Percentiles rank a stretch among this genome's conserved stretches.
Conservation (phyloP, 2,888 invertebrate genomes). For the Oeneis ivallda region DNA sequence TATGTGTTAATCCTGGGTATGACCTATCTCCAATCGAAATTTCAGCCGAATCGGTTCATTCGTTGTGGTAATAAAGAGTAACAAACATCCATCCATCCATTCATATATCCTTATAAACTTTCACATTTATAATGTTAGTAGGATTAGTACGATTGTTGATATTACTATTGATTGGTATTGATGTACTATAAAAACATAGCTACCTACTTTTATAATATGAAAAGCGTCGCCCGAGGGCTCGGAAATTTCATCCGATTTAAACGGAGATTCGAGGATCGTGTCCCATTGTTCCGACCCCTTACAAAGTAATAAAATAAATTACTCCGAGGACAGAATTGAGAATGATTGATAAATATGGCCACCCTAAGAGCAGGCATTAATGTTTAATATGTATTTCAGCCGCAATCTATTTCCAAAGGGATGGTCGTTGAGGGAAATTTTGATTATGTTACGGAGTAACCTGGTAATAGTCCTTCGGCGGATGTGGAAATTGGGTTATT, state of each 20-base stretch:
- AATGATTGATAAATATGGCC: slow-evolving; percentile 36
- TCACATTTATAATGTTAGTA: too few species aligned
- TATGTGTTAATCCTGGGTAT: too few species aligned
- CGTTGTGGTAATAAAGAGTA: too few species aligned
- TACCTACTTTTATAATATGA: slow-evolving; percentile 16
- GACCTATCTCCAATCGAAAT: too few species aligned
- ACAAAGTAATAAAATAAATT: slow-evolving; percentile 37
- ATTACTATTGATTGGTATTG: too few species aligned
- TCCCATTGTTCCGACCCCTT: slow-evolving; percentile 31
- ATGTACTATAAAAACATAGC: too few species aligned
- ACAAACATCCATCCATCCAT: too few species aligned
- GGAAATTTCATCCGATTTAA: slow-evolving; percentile 30
- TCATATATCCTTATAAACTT: too few species aligned
- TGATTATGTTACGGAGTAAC: slow-evolving; percentile 13
- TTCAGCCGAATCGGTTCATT: too few species aligned
- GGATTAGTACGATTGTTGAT: too few species aligned
- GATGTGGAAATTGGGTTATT: slow-evolving; percentile 13
- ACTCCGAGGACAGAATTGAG: slow-evolving; percentile 30
- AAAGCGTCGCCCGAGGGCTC: slow-evolving; percentile 17
- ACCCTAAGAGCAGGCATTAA: slow-evolving; percentile 26
- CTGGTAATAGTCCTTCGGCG: slow-evolving; percentile 4
- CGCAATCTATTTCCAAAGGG: slow-evolving; percentile 26
- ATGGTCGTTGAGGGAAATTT: slow-evolving; percentile 9
- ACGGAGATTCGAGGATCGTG: slow-evolving; percentile 29
- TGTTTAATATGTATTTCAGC: slow-evolving; percentile 32